phyloP scores from a whole-genome alignment of 64 coral and sea anemone species.

The Stichodactyla mertensii region DNA sequence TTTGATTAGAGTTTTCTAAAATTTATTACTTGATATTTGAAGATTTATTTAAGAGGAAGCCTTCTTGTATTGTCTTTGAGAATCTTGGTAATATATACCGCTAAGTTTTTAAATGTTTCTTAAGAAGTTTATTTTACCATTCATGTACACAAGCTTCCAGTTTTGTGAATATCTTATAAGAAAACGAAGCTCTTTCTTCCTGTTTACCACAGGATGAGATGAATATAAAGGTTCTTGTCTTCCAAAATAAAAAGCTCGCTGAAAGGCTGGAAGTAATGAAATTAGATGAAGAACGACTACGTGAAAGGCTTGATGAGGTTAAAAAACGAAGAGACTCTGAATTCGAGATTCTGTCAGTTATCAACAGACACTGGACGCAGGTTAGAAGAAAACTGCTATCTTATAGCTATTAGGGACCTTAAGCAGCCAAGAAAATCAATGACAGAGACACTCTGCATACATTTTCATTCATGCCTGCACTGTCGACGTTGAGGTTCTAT shows the following conservation, averaged over 20 bases:
- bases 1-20: not conserved
- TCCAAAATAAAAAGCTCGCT: slow-evolving; percentile 93
- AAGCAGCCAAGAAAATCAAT: too few species aligned
- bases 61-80: too few species aligned
- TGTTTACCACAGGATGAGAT: slow-evolving; percentile 70
- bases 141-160: too few species aligned
- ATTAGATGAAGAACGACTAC: slow-evolving; percentile 83
- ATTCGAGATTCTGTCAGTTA: slow-evolving; percentile 76
- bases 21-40: not conserved
- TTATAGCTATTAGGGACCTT: not conserved
- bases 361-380: slow-evolving; percentile 94
- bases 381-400: slow-evolving; percentile 10
- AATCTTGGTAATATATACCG: too few species aligned
- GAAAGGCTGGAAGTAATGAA: slow-evolving; percentile 91
- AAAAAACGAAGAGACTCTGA: slow-evolving; percentile 79
- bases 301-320: slow-evolving; percentile 61
- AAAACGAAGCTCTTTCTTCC: not conserved
- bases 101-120: too few species aligned
- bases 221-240: slow-evolving; percentile 86
- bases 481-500: too few species aligned
- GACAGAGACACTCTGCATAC: too few species aligned
- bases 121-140: too few species aligned
- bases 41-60: not conserved
- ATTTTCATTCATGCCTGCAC: too few species aligned
- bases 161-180: not conserved